These are phyloP conservation scores for Leontocebus nigricollis DNA, from an alignment of 2,797 vertebrate species.

Conservation along the genomic window DNA sequence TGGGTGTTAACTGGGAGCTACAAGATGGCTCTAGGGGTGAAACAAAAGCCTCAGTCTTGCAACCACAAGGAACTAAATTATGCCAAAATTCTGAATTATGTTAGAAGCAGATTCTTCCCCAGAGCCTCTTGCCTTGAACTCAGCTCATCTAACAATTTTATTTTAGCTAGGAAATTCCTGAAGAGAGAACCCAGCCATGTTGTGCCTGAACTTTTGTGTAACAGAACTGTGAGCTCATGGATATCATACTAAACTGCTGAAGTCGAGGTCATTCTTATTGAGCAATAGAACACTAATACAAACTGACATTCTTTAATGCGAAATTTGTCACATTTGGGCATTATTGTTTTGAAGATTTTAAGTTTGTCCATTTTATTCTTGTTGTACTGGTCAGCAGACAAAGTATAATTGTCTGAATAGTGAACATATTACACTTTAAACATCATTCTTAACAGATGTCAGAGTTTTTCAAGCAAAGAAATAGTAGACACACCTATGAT, in stretches of 20 bases:
- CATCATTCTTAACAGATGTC: constrained; percentile 10
- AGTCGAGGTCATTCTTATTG: not conserved
- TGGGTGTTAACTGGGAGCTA: not conserved
- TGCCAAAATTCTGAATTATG: not conserved
- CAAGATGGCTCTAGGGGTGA: not conserved
- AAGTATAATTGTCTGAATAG: not conserved
- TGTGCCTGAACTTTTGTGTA: not conserved
- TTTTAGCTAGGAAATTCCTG: not conserved
- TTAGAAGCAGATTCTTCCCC: not conserved
- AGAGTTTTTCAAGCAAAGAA: not conserved
- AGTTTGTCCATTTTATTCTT: not conserved
- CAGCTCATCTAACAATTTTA: not conserved
- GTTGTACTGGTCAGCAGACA: not conserved
- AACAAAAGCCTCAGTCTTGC: not conserved
- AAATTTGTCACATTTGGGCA: not conserved
- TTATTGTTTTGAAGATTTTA: not conserved
- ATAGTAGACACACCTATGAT: not conserved
- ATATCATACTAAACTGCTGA: not conserved
- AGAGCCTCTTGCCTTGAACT: not conserved
- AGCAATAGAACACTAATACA: not conserved
- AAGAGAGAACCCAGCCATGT: not conserved
- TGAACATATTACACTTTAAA: not conserved
- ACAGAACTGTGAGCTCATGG: not conserved
- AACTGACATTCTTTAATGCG: not conserved
- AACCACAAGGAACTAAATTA: not conserved